These are phyloP conservation scores for Mactromeris polynyma DNA, from an alignment of 2,888 invertebrate genomes.

Conservation along the genomic window DNA sequence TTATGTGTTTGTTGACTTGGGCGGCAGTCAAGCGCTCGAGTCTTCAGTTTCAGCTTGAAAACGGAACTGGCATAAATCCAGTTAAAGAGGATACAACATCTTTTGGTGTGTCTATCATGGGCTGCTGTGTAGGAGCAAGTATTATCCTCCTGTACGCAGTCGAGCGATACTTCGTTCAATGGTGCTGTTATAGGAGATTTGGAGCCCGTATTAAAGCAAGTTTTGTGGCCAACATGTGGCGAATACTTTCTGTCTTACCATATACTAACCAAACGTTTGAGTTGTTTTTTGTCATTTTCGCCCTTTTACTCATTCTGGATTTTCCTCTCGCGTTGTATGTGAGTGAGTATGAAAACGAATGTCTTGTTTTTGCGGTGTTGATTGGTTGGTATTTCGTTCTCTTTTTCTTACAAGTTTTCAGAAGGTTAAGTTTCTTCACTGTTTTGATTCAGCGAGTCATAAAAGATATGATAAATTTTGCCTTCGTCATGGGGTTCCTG, in stretches of 20 bases:
- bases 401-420: conserved; percentile 32
- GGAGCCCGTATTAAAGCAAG: neutral
- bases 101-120: neutral
- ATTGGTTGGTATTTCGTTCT: conserved; percentile 42
- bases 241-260: neutral
- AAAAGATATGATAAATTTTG: conserved; percentile 32
- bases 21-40: neutral
- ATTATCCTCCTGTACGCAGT: neutral
- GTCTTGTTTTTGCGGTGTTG: conserved; percentile 23
- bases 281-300: conserved; percentile 10
- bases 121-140: neutral
- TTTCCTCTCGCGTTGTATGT: neutral
- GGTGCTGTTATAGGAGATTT: neutral
- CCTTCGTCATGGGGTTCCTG: conserved; percentile 14
- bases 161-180: neutral
- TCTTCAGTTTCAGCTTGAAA: neutral
- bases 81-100: neutral
- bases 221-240: neutral
- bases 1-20: conserved; percentile 4
- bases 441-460: conserved; percentile 24
- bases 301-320: neutral
- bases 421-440: conserved; percentile 42
- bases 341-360: conserved; percentile 18
- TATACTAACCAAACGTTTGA: no score
- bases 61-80: neutral